These are phyloP conservation scores for Tipula vernalis DNA, from an alignment of 2,888 invertebrate genomes.

Conservation along the genomic window DNA sequence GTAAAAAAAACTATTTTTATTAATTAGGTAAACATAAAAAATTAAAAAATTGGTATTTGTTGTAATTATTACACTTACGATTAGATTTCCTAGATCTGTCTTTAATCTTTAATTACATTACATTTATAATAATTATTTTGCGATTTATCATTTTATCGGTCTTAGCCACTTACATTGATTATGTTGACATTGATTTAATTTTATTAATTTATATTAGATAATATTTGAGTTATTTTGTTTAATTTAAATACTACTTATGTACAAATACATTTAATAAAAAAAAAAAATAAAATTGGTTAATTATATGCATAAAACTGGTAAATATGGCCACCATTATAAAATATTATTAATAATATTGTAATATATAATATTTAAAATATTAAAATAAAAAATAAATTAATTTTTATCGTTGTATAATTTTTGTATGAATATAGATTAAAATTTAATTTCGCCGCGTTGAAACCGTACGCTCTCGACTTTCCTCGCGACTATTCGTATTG, in stretches of 20 bases:
- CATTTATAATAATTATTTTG: background rate
- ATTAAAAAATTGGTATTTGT: background rate
- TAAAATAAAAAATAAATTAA: background rate
- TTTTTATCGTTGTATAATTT: background rate
- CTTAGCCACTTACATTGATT: background rate
- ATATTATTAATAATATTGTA: background rate
- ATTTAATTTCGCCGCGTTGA: background rate
- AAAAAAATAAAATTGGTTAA: background rate
- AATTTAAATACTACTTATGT: background rate
- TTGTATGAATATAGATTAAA: background rate
- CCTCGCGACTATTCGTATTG: slow-evolving; percentile 50
- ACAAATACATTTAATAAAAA: background rate
- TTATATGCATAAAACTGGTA: background rate
- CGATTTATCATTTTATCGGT: background rate
- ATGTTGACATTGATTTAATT: background rate
- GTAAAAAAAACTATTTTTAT: background rate
- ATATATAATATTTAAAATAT: background rate
- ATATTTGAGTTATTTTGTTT: background rate
- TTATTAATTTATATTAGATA: background rate
- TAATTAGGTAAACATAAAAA: background rate
- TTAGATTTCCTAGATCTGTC: background rate
- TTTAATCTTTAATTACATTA: background rate
- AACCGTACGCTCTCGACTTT: slow-evolving; percentile 52
- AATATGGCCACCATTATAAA: slow-evolving; percentile 7
- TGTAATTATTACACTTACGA: background rate